Base-by-base conservation (phyloP, 2,888 invertebrate species). In the Carpatolechia fugitivella region DNA sequence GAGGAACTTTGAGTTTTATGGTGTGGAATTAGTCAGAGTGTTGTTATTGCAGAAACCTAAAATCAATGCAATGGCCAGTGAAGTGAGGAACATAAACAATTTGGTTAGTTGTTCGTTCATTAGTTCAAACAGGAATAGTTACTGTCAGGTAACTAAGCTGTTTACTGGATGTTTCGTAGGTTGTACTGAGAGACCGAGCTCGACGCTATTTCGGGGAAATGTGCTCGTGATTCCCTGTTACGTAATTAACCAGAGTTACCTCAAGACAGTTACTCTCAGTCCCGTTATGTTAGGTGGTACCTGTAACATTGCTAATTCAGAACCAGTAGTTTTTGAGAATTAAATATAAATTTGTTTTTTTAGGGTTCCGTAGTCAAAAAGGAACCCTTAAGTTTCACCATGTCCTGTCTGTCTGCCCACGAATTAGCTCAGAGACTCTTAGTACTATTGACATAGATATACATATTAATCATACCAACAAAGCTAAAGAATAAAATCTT, bases 171-270 rank as follows among this genome's bases (percentile, higher is more conserved):
- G 16, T 14, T 40, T 40, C 36, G 35, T 44, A 38, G 35, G 30
- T 36, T 29, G 44, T 10, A n/a, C n/a, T 1, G 29, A 44, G 13
- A 44, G 14, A 40, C 49, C 49, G 49, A 41, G 36, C 46, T 46
- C 20, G 14, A 13, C 46, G 24, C 51, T 51, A 56, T 54, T 54
- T 51, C 35, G 51, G 46, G 46, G 31, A 33, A 54, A 46, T 51
- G 49, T 31, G 40, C 54, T 38, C 54, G 38, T 54, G 54, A 56
- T 56, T 56, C 29, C 46, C 33, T 30, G 33, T 49, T 47, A 47
- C 49, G 52, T 56, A 56, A 56, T 56, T 56, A 56, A 56, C 53
- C 14, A 53, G 35, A 52, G 52, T 53, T 53, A 56, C 49, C 16
- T 11, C 20, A 52, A 33, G 51, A 52, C 52, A 52, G 35, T 24